Evolutionary conservation across 2,888 invertebrate species (phyloP), one percentile per base, ranked within the genome.

Genomic region (Phragmatobia fuliginosa): DNA sequence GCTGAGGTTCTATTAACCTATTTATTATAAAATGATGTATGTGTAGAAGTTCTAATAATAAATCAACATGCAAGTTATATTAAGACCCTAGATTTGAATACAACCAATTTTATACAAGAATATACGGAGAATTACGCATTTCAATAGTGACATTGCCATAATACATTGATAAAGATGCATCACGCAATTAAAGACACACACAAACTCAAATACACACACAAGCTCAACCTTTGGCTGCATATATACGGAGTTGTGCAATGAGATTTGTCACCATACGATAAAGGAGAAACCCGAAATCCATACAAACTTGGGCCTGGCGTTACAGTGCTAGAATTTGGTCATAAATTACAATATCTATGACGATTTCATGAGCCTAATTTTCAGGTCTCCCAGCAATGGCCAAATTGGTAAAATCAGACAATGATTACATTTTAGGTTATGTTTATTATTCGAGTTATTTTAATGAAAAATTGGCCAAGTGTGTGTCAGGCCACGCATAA

Each of bases 1-100:
- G 87, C 89, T 88, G 87, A 83, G 88, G 90, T 93, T 91, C 88
- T 92, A 91, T 91, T 91, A 90, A 90, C 88, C 90, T 87, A 75
- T 68, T 82, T 73, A 78, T 82, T 79, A 79, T 78, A 61, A 65
- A 52, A 87, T 83, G 81, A 83, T 89, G 82, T 89, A 89, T 88
- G 89, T 90, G 88, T 91, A 92, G 89, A 80, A 77, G 77, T 84
- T 84, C 80, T 85, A 85, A 83, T 84, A 85, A 83, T 81, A 89
- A 88, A 80, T 87, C 79, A 82, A 64, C 75, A 78, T 73, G 77
- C 81, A 83, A 78, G 71, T 70, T 81, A 82, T 72, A 76, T 72
- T 60, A 88, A 88, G 86, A 87, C 79, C 81, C 77, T 89, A 90
- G 85, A 84, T 86, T 87, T 83, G 84, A 84, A 82, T 84, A 85